A percentile compares a stretch with the other conserved stretches of the same genome.
Evolutionary conservation across 2,888 invertebrate genomes (phyloP).

Genomic region (Bugulina stolonifera): DNA sequence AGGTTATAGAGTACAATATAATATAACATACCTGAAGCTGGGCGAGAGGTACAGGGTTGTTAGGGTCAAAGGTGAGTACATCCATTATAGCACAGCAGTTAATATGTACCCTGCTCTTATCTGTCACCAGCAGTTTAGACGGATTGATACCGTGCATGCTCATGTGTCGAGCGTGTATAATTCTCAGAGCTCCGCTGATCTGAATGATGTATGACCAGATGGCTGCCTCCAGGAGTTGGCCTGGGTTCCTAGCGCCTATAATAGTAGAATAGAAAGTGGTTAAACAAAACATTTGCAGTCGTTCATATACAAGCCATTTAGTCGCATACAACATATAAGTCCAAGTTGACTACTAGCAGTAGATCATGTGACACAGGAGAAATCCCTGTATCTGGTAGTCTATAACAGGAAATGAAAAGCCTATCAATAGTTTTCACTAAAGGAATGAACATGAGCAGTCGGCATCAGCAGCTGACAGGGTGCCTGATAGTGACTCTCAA

Average conservation of each 20-base stretch:
- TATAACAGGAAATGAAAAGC: no score
- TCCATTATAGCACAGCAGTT: conserved; percentile 77
- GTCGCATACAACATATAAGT: no score
- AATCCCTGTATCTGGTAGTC: neutral
- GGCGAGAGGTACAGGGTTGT: neutral
- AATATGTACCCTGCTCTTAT: conserved; percentile 63
- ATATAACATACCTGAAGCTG: conserved; percentile 22
- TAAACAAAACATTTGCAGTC: neutral
- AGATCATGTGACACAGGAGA: neutral
- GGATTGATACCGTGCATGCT: conserved; percentile 58
- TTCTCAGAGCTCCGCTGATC: conserved; percentile 82
- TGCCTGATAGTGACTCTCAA: no score
- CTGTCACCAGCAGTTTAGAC: conserved; percentile 67
- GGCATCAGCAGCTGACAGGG: no score
- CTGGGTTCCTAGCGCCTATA: conserved; percentile 31
- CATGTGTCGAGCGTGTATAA: conserved; percentile 75
- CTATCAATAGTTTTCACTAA: no score
- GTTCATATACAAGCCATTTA: neutral
- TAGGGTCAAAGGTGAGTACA: conserved; percentile 66
- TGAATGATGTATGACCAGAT: conserved; percentile 95
- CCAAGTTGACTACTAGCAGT: no score
- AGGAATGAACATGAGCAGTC: no score
- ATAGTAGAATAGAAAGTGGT: neutral
- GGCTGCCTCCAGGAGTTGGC: conserved; percentile 76
- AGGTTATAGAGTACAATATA: no score